phyloP scores from a whole-genome alignment of 2,113 vertebrate species.

The Aplodontia rufa region DNA sequence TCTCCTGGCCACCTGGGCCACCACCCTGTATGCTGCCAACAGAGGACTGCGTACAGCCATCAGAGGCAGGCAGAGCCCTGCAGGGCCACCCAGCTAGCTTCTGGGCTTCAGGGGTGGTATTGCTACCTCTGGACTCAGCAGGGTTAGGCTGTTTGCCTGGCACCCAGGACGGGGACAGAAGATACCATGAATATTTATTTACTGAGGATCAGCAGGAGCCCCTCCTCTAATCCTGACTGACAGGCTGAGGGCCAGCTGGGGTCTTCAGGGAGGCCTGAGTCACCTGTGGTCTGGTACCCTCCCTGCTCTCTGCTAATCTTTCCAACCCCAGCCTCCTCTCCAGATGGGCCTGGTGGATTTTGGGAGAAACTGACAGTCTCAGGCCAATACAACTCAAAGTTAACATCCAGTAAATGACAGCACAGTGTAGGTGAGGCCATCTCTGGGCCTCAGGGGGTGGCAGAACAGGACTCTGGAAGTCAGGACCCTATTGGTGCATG shows the following conservation, averaged over 20 bases:
- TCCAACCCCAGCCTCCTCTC: not conserved
- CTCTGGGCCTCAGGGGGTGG: not conserved
- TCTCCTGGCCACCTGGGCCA: not conserved
- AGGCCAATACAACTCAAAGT: not conserved
- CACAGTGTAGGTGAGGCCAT: too few relatives aligned
- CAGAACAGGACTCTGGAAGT: not conserved
- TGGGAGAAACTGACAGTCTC: not conserved
- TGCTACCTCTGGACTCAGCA: not conserved
- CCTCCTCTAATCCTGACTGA: slow-evolving; percentile 25
- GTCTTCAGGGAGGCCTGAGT: not conserved
- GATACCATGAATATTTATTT: slow-evolving; percentile 53
- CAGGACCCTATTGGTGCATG: too few relatives aligned
- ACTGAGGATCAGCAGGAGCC: not conserved
- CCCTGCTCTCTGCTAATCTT: not conserved
- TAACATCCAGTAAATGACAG: not conserved
- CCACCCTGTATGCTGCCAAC: not conserved
- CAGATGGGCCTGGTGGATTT: not conserved
- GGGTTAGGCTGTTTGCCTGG: not conserved
- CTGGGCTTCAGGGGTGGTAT: not conserved
- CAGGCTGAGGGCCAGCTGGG: not conserved
- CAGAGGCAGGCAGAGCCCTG: not conserved
- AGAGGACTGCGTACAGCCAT: not conserved
- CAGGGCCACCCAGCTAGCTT: not conserved
- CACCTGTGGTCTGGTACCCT: not conserved
- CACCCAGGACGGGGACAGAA: not conserved